These are phyloP conservation scores for Charadrius vociferus DNA, from an alignment of 2,113 vertebrate species.

Conservation along the genomic window DNA sequence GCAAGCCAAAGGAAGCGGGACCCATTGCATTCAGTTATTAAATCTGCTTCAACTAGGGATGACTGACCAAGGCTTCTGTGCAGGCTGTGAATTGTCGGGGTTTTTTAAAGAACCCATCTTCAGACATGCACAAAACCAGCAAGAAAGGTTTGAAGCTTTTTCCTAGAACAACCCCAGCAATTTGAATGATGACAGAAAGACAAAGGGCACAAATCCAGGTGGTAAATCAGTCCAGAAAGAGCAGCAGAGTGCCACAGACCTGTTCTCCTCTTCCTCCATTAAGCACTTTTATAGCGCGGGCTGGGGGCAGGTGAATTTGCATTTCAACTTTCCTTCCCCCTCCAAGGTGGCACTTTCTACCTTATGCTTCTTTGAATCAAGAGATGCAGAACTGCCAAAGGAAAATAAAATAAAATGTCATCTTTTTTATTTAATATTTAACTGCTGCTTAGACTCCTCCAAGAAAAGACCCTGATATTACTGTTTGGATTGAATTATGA, in stretches of 20 bases:
- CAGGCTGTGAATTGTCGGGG: not conserved
- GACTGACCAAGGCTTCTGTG: not conserved
- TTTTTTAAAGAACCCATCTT: not conserved
- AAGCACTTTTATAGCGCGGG: not conserved
- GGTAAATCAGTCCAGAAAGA: not conserved
- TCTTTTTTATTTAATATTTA: constrained; percentile 62
- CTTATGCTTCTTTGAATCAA: not conserved
- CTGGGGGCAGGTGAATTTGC: not conserved
- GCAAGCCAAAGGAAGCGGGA: not conserved
- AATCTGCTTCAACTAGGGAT: not conserved
- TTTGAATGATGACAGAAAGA: not conserved
- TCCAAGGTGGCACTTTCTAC: not conserved
- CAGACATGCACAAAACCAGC: not conserved
- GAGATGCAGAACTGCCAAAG: constrained; percentile 20
- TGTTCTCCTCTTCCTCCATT: not conserved
- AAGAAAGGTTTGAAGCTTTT: not conserved
- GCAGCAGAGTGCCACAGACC: not conserved
- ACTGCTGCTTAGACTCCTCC: constrained; percentile 52
- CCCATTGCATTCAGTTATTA: not conserved
- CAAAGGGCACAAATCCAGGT: not conserved
- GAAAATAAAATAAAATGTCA: constrained; percentile 64
- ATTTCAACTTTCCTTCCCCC: not conserved
- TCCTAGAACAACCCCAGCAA: not conserved
- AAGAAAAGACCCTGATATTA: constrained; percentile 38
- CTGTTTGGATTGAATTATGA: constrained; percentile 63